Evolutionary conservation across 2,888 invertebrate genomes (phyloP).

Genomic region (Smittia sp.): DNA sequence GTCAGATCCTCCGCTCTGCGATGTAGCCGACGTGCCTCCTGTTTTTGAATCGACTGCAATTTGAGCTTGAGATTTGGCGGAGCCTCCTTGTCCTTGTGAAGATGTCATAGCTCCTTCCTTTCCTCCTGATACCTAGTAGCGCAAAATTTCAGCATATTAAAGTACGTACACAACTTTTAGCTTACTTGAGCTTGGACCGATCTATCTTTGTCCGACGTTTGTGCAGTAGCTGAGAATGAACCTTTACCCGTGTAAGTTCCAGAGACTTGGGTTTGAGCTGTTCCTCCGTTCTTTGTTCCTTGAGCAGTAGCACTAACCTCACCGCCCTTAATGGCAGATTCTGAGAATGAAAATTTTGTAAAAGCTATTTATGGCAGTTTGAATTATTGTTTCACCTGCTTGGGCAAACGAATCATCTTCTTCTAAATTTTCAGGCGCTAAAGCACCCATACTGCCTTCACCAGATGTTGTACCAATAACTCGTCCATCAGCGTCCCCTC

Average conservation of each 20-base stretch:
- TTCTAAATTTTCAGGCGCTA: slow-evolving; percentile 28
- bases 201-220: slow-evolving; percentile 70
- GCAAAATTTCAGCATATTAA: background rate
- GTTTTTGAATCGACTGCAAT: slow-evolving; percentile 72
- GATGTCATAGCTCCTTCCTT: slow-evolving; percentile 41
- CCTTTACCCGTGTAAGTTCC: slow-evolving; percentile 76
- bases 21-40: slow-evolving; percentile 71
- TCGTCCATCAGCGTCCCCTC: slow-evolving; percentile 33
- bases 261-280: slow-evolving; percentile 78
- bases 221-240: slow-evolving; percentile 78
- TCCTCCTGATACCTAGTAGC: slow-evolving; percentile 28
- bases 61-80: slow-evolving; percentile 73
- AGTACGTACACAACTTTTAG: background rate
- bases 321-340: slow-evolving; percentile 59
- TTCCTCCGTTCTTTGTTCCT: slow-evolving; percentile 71
- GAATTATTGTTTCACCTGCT: slow-evolving; percentile 56
- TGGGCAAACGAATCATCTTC: slow-evolving; percentile 69
- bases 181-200: slow-evolving; percentile 61
- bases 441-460: background rate
- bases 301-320: slow-evolving; percentile 74
- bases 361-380: too few relatives aligned
- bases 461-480: background rate
- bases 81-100: slow-evolving; percentile 56
- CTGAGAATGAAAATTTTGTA: slow-evolving; percentile 46
- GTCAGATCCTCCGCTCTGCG: slow-evolving; percentile 70